These are phyloP conservation scores for Macrophya annulata DNA, from an alignment of 2,888 invertebrate genomes.

Conservation along the genomic window DNA sequence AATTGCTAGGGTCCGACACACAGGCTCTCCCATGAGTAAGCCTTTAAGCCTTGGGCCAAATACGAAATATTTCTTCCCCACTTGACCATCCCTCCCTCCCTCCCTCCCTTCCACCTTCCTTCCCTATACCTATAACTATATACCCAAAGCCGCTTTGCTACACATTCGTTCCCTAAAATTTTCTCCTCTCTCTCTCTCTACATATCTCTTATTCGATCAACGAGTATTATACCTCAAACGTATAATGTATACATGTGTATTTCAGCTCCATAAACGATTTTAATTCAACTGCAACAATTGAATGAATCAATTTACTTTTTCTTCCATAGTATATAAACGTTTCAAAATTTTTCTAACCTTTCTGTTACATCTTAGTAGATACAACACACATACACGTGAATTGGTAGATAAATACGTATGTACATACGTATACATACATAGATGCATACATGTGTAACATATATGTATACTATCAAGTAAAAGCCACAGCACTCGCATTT, in stretches of 20 bases:
- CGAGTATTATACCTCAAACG: background rate
- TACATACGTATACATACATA: background rate
- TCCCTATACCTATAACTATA: slow-evolving; percentile 43
- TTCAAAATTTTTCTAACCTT: background rate
- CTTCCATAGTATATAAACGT: background rate
- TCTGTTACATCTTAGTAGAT: background rate
- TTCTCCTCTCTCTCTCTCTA: background rate
- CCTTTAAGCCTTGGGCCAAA: slow-evolving; percentile 62
- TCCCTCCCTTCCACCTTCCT: slow-evolving; percentile 35
- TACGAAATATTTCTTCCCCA: slow-evolving; percentile 56
- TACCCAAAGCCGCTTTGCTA: slow-evolving; percentile 44
- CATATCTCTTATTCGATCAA: background rate
- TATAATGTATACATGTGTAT: background rate
- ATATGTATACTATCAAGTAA: background rate
- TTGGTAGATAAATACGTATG: background rate
- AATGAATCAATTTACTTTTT: slow-evolving; percentile 10
- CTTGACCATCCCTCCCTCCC: slow-evolving; percentile 17
- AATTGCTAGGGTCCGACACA: slow-evolving; percentile 68
- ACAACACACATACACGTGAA: background rate
- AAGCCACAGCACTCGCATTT: slow-evolving; percentile 7
- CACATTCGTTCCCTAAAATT: slow-evolving; percentile 36
- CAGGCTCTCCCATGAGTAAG: slow-evolving; percentile 55
- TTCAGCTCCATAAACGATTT: background rate
- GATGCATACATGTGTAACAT: background rate
- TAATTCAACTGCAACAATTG: background rate